Evolutionary conservation across 2,113 vertebrate genomes (phyloP).

Genomic region (Chloropsis cyanopogon): DNA sequence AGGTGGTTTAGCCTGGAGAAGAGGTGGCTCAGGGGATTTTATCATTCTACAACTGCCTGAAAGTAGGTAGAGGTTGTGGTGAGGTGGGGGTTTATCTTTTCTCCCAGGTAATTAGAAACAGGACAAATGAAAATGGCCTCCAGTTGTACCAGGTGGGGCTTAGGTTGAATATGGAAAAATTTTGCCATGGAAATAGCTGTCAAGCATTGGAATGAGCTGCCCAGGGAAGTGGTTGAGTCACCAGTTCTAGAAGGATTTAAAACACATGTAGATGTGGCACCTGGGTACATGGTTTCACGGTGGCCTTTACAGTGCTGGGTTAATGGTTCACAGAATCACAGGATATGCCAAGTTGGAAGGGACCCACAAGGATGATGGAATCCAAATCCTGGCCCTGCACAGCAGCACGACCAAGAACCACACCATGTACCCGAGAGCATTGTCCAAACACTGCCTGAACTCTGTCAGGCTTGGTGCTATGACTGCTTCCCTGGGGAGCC

Average conservation of each 20-base stretch:
- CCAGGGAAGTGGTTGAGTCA: background rate
- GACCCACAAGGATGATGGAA: too few relatives aligned
- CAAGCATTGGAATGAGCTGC: background rate
- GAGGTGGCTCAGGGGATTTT: rapidly evolving
- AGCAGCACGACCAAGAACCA: background rate
- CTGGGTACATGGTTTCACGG: background rate
- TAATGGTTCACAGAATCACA: background rate
- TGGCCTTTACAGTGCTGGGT: background rate
- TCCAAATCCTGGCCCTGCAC: background rate
- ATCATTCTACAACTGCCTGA: background rate
- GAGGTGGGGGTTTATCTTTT: background rate
- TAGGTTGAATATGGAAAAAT: background rate
- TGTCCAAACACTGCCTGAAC: background rate
- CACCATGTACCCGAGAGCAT: too few relatives aligned
- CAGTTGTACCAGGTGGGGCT: background rate
- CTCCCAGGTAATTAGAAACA: background rate
- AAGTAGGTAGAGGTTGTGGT: background rate
- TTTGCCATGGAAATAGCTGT: background rate
- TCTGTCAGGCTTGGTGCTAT: too few relatives aligned
- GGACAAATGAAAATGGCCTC: background rate
- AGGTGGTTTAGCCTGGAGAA: background rate
- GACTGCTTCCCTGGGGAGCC: background rate
- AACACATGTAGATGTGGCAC: background rate
- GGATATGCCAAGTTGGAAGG: background rate
- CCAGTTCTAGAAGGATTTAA: background rate